Evolutionary conservation across 2,797 vertebrate species (phyloP).

Genomic region (Sebastes steindachneri): DNA sequence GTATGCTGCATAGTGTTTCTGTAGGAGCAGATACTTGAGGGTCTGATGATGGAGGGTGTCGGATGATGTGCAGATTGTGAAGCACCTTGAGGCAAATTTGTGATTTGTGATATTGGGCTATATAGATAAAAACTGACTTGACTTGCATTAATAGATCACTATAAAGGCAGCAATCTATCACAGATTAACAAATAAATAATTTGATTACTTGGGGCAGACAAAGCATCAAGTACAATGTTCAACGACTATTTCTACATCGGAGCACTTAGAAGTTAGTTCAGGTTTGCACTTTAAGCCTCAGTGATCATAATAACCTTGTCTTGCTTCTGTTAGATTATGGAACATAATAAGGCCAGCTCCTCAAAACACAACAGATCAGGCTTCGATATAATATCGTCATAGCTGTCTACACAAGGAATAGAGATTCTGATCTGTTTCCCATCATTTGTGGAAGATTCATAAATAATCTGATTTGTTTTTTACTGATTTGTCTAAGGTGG

Average conservation of each 20-base stretch:
- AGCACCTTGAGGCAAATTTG: background rate
- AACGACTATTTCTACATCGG: background rate
- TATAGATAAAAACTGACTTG: background rate
- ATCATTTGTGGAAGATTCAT: background rate
- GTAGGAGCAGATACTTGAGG: background rate
- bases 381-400: background rate
- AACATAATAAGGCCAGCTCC: background rate
- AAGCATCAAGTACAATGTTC: background rate
- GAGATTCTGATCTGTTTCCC: background rate
- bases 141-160: background rate
- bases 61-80: background rate
- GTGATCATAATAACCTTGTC: background rate
- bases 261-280: background rate
- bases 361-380: background rate
- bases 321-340: background rate
- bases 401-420: background rate
- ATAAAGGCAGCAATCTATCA: background rate
- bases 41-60: background rate
- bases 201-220: background rate
- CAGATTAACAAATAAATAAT: background rate
- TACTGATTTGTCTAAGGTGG: background rate
- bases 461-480: background rate
- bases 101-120: background rate
- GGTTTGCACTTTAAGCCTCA: background rate
- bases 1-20: conserved; percentile 2